A percentile compares a stretch with the other conserved stretches of the same genome.
Conservation (phyloP, 2,888 invertebrate species). For the Blastobasis adustella region DNA sequence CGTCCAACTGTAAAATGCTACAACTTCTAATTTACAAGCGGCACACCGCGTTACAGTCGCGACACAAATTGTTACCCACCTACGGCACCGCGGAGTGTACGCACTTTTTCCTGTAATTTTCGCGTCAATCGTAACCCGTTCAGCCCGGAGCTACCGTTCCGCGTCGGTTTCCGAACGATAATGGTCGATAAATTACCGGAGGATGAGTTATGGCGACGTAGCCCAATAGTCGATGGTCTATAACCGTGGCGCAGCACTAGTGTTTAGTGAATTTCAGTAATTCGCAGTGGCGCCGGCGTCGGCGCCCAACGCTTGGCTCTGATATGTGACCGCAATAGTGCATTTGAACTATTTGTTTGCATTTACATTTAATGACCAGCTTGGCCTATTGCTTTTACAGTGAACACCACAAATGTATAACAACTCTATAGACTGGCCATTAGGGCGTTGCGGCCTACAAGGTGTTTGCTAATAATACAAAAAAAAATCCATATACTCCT, state of each 20-base stretch:
- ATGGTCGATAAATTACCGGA: slow-evolving; percentile 42
- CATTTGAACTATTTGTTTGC: too few species aligned
- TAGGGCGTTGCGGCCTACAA: too few species aligned
- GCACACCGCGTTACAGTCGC: slow-evolving; percentile 15
- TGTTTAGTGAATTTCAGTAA: slow-evolving; percentile 2
- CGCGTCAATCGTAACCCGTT: slow-evolving; percentile 28
- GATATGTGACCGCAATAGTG: too few species aligned
- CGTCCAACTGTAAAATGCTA: slow-evolving; percentile 3
- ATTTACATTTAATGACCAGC: too few species aligned
- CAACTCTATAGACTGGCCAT: too few species aligned
- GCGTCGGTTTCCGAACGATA: slow-evolving; percentile 34
- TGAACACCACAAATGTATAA: too few species aligned
- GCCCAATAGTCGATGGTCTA: slow-evolving; percentile 29
- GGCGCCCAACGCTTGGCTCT: too few species aligned
- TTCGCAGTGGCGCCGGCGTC: not conserved
- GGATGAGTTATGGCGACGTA: slow-evolving; percentile 38
- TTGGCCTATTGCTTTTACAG: too few species aligned
- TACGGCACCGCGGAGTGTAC: slow-evolving; percentile 13
- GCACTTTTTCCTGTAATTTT: slow-evolving; percentile 51
- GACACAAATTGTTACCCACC: slow-evolving; percentile 36
- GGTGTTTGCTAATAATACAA: too few species aligned
- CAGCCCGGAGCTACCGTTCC: slow-evolving; percentile 49
- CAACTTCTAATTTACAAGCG: slow-evolving; percentile 12
- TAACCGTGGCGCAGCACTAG: slow-evolving; percentile 14
- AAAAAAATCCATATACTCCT: too few species aligned